Conservation (phyloP, 1,140 invertebrate species). For the Drosophila nikananu region DNA sequence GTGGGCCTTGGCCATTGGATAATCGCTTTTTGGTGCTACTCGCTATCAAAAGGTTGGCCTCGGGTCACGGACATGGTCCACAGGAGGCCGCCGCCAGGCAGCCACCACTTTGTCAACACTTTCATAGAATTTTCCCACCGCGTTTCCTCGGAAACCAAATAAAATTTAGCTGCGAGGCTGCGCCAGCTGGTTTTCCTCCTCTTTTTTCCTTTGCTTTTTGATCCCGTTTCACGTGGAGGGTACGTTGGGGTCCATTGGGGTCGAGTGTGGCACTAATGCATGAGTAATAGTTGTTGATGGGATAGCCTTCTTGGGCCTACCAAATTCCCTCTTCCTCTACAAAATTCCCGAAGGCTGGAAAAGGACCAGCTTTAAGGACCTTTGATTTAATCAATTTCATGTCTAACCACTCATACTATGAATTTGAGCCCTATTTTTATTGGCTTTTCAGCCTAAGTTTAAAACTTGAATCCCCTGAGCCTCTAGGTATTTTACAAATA, state of each 20-base stretch:
- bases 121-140: constrained; percentile 45
- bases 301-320: background rate
- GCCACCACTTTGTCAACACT: constrained; percentile 78
- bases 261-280: constrained; percentile 7
- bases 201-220: constrained; percentile 19
- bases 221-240: constrained; percentile 18
- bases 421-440: background rate
- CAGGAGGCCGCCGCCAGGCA: constrained; percentile 19
- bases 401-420: background rate
- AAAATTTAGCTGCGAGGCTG: constrained; percentile 45
- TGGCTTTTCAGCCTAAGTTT: background rate
- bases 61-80: constrained; percentile 40
- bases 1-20: constrained; percentile 40
- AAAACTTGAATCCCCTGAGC: background rate
- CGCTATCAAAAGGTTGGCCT: constrained; percentile 56
- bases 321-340: background rate
- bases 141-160: constrained; percentile 59
- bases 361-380: background rate
- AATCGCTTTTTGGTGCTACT: constrained; percentile 59
- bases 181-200: constrained; percentile 26
- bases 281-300: constrained; percentile 32
- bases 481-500: background rate
- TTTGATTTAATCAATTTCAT: constrained; percentile 7
- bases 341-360: background rate
- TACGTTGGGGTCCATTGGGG: constrained; percentile 37